These are phyloP conservation scores for Eurypyga helias DNA, from an alignment of 2,113 vertebrate species.

Conservation along the genomic window DNA sequence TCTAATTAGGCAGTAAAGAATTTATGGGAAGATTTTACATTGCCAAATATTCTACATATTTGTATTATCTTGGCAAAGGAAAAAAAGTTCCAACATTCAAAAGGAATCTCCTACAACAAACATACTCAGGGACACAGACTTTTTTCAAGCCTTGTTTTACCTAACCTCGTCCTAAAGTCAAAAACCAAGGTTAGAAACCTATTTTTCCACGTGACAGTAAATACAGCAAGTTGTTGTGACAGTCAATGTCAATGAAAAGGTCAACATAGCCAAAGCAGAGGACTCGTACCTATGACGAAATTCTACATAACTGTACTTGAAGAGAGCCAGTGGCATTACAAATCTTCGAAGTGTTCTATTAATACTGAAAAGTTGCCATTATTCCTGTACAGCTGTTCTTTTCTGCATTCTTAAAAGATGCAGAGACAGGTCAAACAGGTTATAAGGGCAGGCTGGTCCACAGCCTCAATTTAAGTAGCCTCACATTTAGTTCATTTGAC, in stretches of 20 bases:
- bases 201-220: neutral
- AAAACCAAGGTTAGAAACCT: neutral
- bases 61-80: conserved; percentile 10
- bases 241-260: neutral
- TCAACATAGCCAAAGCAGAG: neutral
- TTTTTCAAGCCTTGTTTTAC: neutral
- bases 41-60: conserved; percentile 30
- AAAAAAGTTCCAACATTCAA: conserved; percentile 35
- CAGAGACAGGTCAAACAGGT: neutral
- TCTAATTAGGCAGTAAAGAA: conserved; percentile 38
- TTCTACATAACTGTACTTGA: neutral
- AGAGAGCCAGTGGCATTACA: neutral
- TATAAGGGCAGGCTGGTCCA: neutral
- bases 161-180: neutral
- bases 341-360: neutral
- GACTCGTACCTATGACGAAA: neutral
- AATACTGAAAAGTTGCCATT: neutral
- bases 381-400: neutral
- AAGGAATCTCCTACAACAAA: conserved; percentile 13
- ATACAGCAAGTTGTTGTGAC: neutral
- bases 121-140: neutral
- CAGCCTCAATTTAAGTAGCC: neutral
- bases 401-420: neutral
- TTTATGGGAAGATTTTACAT: neutral
- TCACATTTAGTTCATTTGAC: neutral